Evolutionary conservation across 2,113 vertebrate species (phyloP), one percentile per base, ranked within the genome.

Genomic region (Larimichthys crocea): DNA sequence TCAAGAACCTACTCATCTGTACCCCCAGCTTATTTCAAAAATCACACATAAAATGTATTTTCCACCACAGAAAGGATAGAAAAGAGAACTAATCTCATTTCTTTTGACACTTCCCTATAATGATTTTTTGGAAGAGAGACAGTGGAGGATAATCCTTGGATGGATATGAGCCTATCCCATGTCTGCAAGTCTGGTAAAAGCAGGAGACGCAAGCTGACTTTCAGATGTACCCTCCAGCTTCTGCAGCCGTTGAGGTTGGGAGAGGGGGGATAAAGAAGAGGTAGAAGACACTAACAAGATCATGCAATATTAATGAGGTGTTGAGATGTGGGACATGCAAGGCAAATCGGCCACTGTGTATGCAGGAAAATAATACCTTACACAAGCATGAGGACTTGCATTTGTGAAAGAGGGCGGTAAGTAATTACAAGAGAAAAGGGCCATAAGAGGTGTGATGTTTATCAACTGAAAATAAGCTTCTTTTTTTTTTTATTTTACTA

Each of bases 1-100:
- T 96, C 95, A 96, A 94, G 92, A 96, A 94, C 85, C 80, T 88
- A 94, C 94, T 96, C 95, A 95, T 86, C 82, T 91, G 91, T 91
- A 93, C 89, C 91, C 48, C 64, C 68, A 61, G 92, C 88, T 95
- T 96, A 95, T 96, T 95, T 95, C 93, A 74, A 91, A 93, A 91
- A 94, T 93, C 92, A 88, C 80, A 94, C 82, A 88, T 90, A 89
- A 89, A 92, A 89, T 88, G 82, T 81, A 80, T 91, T 92, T 94
- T 85, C 66, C 79, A 84, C 52, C 24, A 42, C 40, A 67, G 44
- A 76, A 71, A 72, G 80, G 55, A 72, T 69, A 73, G 73, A 78
- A 53, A 68, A 74, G 79, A 81, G 74, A 82, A 85, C 79, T 87
- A 79, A 91, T 92, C 76, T 91, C 19, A 73, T 88, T 86, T 88